Evolutionary conservation across 1,140 invertebrate species (phyloP).

Genomic region (Coptotermes formosanus): DNA sequence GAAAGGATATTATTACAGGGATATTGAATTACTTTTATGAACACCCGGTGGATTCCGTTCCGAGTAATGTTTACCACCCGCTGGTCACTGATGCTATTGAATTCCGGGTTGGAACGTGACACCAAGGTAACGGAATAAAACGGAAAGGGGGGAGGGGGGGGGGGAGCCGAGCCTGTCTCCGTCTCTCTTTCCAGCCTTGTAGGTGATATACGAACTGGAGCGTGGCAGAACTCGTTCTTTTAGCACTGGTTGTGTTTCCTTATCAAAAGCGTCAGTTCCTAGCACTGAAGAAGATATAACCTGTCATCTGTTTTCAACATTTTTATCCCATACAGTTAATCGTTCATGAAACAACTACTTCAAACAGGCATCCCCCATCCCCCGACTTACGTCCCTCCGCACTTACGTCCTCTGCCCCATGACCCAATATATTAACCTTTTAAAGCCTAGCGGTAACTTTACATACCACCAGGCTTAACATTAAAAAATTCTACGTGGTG

Average conservation of each 20-base stretch:
- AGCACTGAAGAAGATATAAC: background rate
- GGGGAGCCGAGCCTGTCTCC: background rate
- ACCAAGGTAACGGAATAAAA: slow-evolving; percentile 9
- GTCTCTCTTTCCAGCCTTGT: background rate
- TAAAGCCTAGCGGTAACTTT: no score
- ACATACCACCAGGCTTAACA: no score
- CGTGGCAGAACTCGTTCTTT: background rate
- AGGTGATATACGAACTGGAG: background rate
- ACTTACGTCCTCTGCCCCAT: no score
- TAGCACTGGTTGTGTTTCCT: background rate
- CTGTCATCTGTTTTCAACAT: background rate
- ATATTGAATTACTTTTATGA: background rate
- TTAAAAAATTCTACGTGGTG: no score
- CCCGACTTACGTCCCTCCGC: no score
- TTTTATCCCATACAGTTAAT: background rate
- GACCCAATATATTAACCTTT: no score
- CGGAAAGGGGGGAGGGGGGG: background rate
- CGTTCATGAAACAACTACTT: no score
- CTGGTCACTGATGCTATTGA: background rate
- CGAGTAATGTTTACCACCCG: background rate
- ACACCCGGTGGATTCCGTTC: background rate
- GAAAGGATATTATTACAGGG: no score
- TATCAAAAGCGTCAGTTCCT: background rate
- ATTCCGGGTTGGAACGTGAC: background rate
- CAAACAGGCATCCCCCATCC: no score